Evolutionary conservation across 2,888 invertebrate species (phyloP).

Genomic region (Craniophora ligustri): DNA sequence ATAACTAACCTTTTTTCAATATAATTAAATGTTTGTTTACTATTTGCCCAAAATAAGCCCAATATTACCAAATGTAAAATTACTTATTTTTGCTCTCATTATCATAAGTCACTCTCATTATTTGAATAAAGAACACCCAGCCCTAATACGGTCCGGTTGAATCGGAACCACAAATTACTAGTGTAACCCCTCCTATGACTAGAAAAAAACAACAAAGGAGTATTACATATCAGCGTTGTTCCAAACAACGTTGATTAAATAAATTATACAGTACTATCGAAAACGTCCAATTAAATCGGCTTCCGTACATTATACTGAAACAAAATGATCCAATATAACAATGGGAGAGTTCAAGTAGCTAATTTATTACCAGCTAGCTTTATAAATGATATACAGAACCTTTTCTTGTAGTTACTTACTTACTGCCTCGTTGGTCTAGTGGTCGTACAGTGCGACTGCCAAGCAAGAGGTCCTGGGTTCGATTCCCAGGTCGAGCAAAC

Average conservation of each 20-base stretch:
- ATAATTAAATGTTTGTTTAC: too few species aligned
- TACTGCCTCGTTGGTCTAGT: too few species aligned
- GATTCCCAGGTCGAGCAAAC: too few species aligned
- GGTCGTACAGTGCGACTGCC: too few species aligned
- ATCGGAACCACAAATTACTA: neutral
- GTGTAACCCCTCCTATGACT: neutral
- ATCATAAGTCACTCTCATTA: too few species aligned
- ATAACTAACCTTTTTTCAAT: too few species aligned
- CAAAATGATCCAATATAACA: conserved; percentile 25
- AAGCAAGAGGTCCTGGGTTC: too few species aligned
- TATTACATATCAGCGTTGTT: conserved; percentile 31
- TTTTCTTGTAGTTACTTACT: conserved; percentile 10
- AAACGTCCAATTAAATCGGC: conserved; percentile 33
- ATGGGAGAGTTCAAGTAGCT: conserved; percentile 25
- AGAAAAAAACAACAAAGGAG: conserved; percentile 16
- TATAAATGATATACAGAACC: conserved; percentile 11
- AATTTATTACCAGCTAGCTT: conserved; percentile 30
- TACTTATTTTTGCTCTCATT: too few species aligned
- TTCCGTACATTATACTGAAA: conserved; percentile 31
- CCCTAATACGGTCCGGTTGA: neutral
- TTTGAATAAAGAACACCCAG: too few species aligned
- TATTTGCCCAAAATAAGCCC: too few species aligned
- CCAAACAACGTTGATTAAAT: conserved; percentile 6
- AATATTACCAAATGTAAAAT: too few species aligned
- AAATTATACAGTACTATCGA: conserved; percentile 30